phyloP scores from a whole-genome alignment of 2,113 vertebrate species.

The Pomatostomus ruficeps region DNA sequence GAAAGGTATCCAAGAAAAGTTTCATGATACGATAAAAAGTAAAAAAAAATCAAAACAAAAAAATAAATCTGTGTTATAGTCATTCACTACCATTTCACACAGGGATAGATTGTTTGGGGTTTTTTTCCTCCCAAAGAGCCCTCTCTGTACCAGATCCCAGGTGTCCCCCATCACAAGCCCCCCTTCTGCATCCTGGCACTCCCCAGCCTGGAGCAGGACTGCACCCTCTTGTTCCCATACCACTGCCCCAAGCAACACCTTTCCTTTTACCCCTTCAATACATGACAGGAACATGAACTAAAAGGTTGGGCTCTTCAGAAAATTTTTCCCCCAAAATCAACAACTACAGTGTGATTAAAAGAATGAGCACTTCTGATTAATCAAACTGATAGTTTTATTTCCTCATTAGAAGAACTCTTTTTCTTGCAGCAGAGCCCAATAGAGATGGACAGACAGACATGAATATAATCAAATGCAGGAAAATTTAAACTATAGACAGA shows the following conservation, averaged over 20 bases:
- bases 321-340: accelerated
- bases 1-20: background rate
- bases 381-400: slow-evolving; percentile 52
- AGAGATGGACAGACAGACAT: background rate
- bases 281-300: accelerated
- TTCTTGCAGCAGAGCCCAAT: slow-evolving; percentile 35
- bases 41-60: background rate
- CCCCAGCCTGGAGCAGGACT: background rate
- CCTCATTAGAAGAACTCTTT: slow-evolving; percentile 26
- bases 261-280: background rate
- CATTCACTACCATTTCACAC: background rate
- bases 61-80: background rate
- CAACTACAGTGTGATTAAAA: background rate
- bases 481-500: slow-evolving; percentile 52
- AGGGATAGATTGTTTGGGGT: background rate
- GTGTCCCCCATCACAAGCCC: background rate
- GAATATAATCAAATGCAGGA: slow-evolving; percentile 47
- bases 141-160: background rate
- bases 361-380: background rate
- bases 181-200: background rate
- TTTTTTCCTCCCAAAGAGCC: accelerated
- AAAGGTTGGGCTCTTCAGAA: accelerated
- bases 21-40: background rate
- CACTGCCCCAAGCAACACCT: background rate
- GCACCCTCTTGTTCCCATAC: too few species aligned